Percentiles rank a stretch among this genome's conserved stretches.
Conservation (phyloP, 2,888 invertebrate species). For the Caenorhabditis sp. region DNA sequence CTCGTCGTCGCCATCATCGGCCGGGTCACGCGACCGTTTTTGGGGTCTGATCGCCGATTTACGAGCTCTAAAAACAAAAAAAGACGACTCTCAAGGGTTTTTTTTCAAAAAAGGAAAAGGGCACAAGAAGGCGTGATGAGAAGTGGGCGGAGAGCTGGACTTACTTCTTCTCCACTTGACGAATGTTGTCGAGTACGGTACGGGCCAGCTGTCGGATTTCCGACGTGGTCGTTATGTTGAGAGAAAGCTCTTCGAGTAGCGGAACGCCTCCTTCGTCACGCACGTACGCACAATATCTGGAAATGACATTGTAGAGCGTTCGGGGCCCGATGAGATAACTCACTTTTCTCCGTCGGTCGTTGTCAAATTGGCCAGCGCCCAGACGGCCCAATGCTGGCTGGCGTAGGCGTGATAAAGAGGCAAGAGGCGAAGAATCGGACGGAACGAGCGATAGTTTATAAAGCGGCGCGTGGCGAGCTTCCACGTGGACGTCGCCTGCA, state of each 20-base stretch:
- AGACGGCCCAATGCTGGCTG: conserved; percentile 89
- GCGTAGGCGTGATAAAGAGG: conserved; percentile 69
- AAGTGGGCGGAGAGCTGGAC: background rate
- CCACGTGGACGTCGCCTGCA: conserved; percentile 89
- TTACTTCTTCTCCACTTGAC: conserved; percentile 40
- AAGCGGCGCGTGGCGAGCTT: conserved; percentile 89
- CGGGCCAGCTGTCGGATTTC: conserved; percentile 61
- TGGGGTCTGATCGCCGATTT: conserved; percentile 16
- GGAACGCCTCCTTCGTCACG: conserved; percentile 89
- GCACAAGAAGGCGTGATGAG: background rate
- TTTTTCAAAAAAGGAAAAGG: no score
- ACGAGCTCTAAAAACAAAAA: conserved; percentile 18
- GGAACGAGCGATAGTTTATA: conserved; percentile 96
- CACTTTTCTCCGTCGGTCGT: conserved; percentile 87
- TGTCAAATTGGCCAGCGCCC: conserved; percentile 97
- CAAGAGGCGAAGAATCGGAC: conserved; percentile 86
- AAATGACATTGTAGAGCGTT: background rate
- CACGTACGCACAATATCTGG: conserved; percentile 91
- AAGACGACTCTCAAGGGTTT: no score
- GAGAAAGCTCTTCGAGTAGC: conserved; percentile 83
- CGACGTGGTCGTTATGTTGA: conserved; percentile 59
- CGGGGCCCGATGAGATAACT: background rate
- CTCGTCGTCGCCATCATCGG: conserved; percentile 27
- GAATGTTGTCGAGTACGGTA: conserved; percentile 67
- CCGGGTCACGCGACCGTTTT: conserved; percentile 34